phyloP scores from a whole-genome alignment of 2,797 vertebrate species.

The Taeniopygia guttata region DNA sequence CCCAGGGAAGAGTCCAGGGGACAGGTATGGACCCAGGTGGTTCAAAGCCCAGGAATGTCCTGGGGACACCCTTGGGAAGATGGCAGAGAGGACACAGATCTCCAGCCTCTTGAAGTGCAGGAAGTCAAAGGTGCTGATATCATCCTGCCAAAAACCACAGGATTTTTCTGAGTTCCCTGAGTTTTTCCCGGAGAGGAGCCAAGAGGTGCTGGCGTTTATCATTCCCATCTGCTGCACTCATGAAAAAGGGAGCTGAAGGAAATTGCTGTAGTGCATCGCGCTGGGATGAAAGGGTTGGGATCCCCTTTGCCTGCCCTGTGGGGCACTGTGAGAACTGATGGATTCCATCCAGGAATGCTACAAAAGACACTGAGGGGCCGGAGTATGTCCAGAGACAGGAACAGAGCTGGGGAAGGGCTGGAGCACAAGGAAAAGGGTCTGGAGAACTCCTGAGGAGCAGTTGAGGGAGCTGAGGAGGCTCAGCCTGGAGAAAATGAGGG shows the following conservation, averaged over 20 bases:
- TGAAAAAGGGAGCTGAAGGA: not conserved
- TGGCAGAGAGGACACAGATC: not conserved
- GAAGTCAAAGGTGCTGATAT: not conserved
- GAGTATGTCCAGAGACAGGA: not conserved
- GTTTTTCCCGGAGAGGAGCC: not conserved
- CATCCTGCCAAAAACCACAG: not conserved
- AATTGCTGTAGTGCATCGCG: not conserved
- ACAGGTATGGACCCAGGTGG: not conserved
- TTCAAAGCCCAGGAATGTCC: not conserved
- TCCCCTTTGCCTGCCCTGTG: not conserved
- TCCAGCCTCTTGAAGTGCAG: not conserved
- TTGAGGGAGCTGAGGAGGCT: not conserved
- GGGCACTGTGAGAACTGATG: not conserved
- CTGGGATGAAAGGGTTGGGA: not conserved
- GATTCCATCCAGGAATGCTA: not conserved
- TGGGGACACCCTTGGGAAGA: not conserved
- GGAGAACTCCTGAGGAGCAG: not conserved
- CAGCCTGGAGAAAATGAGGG: not conserved
- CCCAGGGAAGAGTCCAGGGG: not conserved
- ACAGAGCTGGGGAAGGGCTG: not conserved
- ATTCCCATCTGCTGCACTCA: not conserved
- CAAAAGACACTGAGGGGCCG: no score
- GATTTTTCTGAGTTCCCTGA: not conserved
- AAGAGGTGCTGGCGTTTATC: not conserved
- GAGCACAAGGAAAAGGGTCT: not conserved